Conservation (phyloP, 2,888 invertebrate species). For the Polia nebulosa region DNA sequence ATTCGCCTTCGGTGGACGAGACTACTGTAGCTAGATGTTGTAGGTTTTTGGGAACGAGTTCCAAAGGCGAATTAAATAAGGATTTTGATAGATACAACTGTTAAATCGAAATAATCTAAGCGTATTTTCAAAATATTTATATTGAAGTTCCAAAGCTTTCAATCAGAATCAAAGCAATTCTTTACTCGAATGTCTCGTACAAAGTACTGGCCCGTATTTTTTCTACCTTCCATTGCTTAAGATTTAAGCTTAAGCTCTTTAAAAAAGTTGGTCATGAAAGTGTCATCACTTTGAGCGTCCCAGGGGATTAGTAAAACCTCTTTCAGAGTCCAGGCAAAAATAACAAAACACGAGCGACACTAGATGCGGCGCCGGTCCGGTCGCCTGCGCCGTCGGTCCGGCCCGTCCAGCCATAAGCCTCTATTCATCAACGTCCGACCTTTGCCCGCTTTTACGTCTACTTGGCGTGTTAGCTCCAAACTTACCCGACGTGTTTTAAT, state of each 20-base stretch:
- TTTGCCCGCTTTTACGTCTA: conserved; percentile 68
- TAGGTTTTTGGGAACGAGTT: conserved; percentile 26
- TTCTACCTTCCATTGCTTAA: neutral
- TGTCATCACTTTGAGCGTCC: conserved; percentile 25
- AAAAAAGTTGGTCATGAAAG: conserved; percentile 18
- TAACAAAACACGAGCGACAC: conserved; percentile 36
- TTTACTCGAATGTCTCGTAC: conserved; percentile 3
- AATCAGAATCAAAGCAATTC: neutral
- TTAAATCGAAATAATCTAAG: neutral
- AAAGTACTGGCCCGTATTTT: neutral
- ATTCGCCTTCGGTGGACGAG: conserved; percentile 12
- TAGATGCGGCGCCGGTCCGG: conserved; percentile 19
- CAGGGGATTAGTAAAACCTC: conserved; percentile 34
- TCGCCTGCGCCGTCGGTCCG: conserved; percentile 31
- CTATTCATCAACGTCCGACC: conserved; percentile 81
- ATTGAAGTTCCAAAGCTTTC: neutral
- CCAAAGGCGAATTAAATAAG: conserved; percentile 5
- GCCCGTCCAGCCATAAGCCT: conserved; percentile 52
- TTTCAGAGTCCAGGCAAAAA: conserved; percentile 29
- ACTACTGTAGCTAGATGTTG: conserved; percentile 15
- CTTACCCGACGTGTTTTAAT: conserved; percentile 72
- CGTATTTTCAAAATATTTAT: neutral
- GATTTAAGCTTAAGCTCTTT: conserved; percentile 17
- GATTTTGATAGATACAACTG: neutral
- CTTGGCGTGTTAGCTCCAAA: conserved; percentile 68